phyloP scores from a whole-genome alignment of 1,140 invertebrate species.

The Ericerus pela region DNA sequence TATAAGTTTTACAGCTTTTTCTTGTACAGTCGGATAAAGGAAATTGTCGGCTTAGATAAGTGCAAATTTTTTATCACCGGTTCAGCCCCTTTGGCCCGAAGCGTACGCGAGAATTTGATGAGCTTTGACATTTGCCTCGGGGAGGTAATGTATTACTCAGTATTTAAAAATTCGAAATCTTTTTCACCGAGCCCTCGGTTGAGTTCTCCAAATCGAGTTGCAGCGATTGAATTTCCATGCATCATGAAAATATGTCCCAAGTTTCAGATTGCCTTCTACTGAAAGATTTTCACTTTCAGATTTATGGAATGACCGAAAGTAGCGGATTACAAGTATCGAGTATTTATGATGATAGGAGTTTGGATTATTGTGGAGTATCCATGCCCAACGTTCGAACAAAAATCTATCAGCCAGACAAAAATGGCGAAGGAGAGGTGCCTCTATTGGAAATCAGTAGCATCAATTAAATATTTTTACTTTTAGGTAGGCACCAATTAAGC shows the following conservation, averaged over 20 bases:
- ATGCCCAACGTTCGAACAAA: conserved; percentile 47
- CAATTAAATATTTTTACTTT: too few relatives aligned
- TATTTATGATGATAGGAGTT: conserved; percentile 33
- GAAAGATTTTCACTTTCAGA: conserved; percentile 24
- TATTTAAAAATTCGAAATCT: neutral
- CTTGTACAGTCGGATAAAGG: conserved; percentile 58
- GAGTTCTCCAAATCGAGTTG: neutral
- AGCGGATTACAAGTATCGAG: conserved; percentile 51
- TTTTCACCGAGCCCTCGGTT: too few relatives aligned
- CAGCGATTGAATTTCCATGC: neutral
- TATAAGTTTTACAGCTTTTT: conserved; percentile 33
- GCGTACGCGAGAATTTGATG: conserved; percentile 72
- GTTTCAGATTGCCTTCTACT: too few relatives aligned
- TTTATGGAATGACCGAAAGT: conserved; percentile 74
- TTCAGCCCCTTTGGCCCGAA: conserved; percentile 66
- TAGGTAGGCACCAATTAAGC: too few relatives aligned
- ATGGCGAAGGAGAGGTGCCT: conserved; percentile 61
- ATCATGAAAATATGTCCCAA: neutral
- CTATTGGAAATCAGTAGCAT: neutral
- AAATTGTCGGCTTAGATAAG: conserved; percentile 55
- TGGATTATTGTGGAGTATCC: conserved; percentile 50
- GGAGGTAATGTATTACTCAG: conserved; percentile 33
- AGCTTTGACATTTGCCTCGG: conserved; percentile 66
- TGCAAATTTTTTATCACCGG: conserved; percentile 53
- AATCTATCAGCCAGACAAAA: conserved; percentile 45